These are phyloP conservation scores for Helicorthomorpha holstii DNA, from an alignment of 1,140 invertebrate species.

Conservation along the genomic window DNA sequence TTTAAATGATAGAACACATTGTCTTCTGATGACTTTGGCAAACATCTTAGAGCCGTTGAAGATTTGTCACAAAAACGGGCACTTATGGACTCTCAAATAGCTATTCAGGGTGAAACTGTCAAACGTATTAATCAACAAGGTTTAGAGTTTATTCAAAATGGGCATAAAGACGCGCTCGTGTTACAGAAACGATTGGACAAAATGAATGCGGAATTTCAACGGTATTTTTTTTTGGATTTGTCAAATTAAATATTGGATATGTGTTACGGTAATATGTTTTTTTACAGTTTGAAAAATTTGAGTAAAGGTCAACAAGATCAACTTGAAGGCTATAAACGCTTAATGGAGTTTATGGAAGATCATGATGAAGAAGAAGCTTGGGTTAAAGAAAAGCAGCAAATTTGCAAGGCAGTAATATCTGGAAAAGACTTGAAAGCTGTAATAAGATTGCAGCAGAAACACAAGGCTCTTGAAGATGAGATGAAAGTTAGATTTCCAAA, in stretches of 20 bases:
- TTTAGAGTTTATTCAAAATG: constrained; percentile 29
- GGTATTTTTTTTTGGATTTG: constrained; percentile 24
- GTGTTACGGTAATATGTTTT: background rate
- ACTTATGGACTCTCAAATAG: constrained; percentile 72
- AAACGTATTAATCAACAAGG: constrained; percentile 46
- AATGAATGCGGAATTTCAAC: constrained; percentile 50
- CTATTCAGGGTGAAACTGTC: constrained; percentile 61
- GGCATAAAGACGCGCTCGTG: constrained; percentile 40
- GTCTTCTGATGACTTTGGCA: constrained; percentile 70
- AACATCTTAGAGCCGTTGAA: constrained; percentile 81
- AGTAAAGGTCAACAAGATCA: constrained; percentile 36
- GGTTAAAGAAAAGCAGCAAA: constrained; percentile 78
- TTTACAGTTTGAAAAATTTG: constrained; percentile 34
- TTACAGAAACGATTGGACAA: constrained; percentile 48
- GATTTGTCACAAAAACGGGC: constrained; percentile 84
- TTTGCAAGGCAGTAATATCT: constrained; percentile 73
- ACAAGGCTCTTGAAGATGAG: constrained; percentile 80
- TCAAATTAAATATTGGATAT: background rate
- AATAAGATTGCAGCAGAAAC: constrained; percentile 77
- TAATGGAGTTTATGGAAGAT: constrained; percentile 86
- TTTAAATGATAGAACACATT: constrained; percentile 44
- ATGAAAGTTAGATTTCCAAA: constrained; percentile 66
- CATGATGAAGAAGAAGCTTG: constrained; percentile 86
- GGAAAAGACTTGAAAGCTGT: constrained; percentile 85
- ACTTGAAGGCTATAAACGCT: constrained; percentile 77